Evolutionary conservation across 2,888 invertebrate genomes (phyloP), one percentile per base, ranked within the genome.

Genomic region (Pterobdella sp.): DNA sequence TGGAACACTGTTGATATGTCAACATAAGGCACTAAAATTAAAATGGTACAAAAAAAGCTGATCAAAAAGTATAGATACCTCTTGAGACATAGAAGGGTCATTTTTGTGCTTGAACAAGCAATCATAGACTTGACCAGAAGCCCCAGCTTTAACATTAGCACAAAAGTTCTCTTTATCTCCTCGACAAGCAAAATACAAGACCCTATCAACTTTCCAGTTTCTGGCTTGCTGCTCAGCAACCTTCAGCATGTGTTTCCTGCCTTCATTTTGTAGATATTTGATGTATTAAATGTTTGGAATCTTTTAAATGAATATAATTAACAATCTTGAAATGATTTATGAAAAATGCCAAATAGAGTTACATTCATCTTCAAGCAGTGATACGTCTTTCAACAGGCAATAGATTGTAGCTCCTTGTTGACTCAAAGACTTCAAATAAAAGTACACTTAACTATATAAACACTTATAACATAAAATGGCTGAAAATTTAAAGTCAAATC

Each of bases 181-280:
- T 31, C 89, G 87, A 83, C 98, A 98, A 0, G 94, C 92, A 79
- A 91, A 88, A 85, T 90, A 95, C 76, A 98, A 86, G 72, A 93
- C 89, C 74, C 92, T 87, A 82, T 98, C 96, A 74, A 93, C 85
- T 81, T 91, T 92, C 72, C 92, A 89, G 81, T 91, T 91, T 78
- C 90, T 91, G 0, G 92, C 89, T 83, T 95, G 96, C 78, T 95
- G 88, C 84, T 94, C 93, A 1, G 92, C 91, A 3, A 97, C 87
- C 68, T 88, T 88, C 75, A 90, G 87, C 4, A 97, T 89, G 81
- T 94, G 90, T 74, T 88, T 87, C 79, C 88, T 89, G 83, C 96
- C 97, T 31, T 86, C 85, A n/a, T n/a, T n/a, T n/a, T n/a, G n/a
- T n/a, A n/a, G n/a, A n/a, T n/a, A n/a, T n/a, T n/a, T n/a, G n/a